Base-by-base conservation (phyloP, 2,888 invertebrate genomes). In the Drosophila greeni region DNA sequence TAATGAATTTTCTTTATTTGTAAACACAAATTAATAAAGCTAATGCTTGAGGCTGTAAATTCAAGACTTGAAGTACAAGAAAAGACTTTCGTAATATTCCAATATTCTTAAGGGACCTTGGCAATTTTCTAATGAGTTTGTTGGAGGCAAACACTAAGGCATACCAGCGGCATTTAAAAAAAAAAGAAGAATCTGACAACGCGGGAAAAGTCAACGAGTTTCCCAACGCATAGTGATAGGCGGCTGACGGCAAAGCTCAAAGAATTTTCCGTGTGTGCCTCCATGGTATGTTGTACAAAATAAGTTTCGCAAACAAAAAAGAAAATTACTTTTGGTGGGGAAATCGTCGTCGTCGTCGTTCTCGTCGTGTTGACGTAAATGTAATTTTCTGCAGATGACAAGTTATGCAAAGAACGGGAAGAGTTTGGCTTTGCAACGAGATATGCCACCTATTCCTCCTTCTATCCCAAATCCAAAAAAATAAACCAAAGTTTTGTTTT, bases 301-400 rank as follows among this genome's bases (percentile, higher is more conserved):
- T 47, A 76, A 77, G 59, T 80, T 75, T 40, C 12, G 34, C 20
- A 53, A 76, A 68, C 58, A 68, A 66, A 47, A 47, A 52, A 36
- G 31, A 69, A 56, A 70, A 59, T 48, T 55, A 65, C 47, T 52
- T 65, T 59, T 37, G 34, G 37, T 31, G 18, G 47, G 20, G 36
- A 45, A 34, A 53, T 61, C 34, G 5, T 56, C 45, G 57, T 59
- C 29, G 12, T 37, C 12, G 12, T 37, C 7, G 37, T 37, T n/a
- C 24, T 53, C 43, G 58, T 60, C 26, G 14, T 64, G 53, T 55
- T 65, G 53, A 67, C 49, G 52, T 48, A 42, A 47, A 68, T 66
- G 67, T 66, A 49, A 73, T 65, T 77, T 71, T 70, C 72, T 81
- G 83, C 36, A 56, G 69, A 73, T 79, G 83, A 81, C 83, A 83